Evolutionary conservation across 2,113 vertebrate species (phyloP), one percentile per base, ranked within the genome.

Genomic region (Picathartes gymnocephalus): DNA sequence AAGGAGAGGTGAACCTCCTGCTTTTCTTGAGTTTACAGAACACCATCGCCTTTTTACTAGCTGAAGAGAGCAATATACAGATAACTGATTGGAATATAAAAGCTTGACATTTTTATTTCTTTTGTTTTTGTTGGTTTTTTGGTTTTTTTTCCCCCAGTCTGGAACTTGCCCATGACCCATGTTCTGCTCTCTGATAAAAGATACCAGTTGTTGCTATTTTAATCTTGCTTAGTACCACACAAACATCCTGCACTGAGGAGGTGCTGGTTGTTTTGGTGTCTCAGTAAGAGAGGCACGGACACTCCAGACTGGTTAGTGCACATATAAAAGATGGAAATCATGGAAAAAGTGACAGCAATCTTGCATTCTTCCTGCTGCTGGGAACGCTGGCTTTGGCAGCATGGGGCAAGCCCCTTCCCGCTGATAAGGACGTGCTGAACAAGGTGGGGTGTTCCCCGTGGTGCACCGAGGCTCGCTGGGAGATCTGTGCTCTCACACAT

Each of bases 341-440:
- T 2, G 33, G 60, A 24, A 82, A 79, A 88, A 39, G 16, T 10
- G 60, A 24, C 37, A 35, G 42, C 33, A 58, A 2, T 53, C 60
- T 84, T 51, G 47, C 30, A 8, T 70, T 45, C 13, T 25, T 73
- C 20, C 20, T 50, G 58, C 6, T 35, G 39, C 35, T 61, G 81
- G 56, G 24, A 84, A 1, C 23, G 13, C 37, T 1, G 0, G 4
- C n/a, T 77, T 40, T 51, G 76, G 37, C 76, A 69, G 40, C 53
- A n/a, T 8, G 0, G 0, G 37, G 35, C 1, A 2, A 54, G 72
- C 33, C 42, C 39, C 58, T 88, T 61, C 25, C 30, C 0, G 0
- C 24, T 53, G 45, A 48, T 44, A 11, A 61, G 62, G 33, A 57
- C n/a, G 2, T 19, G 45, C 27, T 50, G 44, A 53, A 18, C 22